A percentile compares a stretch with the other conserved stretches of the same genome.
Conservation (phyloP, 2,113 vertebrate genomes). For the Paraplagusia blochii region DNA sequence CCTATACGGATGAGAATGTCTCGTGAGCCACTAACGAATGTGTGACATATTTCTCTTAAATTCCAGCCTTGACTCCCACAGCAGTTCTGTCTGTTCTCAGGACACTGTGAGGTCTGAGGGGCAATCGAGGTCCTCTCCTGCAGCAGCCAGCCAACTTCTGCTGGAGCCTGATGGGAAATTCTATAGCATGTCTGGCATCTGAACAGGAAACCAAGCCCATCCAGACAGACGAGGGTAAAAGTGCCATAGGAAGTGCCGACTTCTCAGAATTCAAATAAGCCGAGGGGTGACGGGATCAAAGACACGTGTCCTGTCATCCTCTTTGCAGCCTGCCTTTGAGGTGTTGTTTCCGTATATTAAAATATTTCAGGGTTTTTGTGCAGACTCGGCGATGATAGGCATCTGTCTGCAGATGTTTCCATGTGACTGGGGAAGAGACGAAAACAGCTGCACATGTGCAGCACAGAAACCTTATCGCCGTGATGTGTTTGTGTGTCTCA, state of each 20-base stretch:
- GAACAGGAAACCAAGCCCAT: conserved; percentile 58
- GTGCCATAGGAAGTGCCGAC: conserved; percentile 18
- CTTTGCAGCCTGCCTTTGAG: too few species aligned
- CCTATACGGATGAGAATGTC: too few species aligned
- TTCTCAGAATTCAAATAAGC: conserved; percentile 12
- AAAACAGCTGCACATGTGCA: background rate
- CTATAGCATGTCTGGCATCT: conserved; percentile 53
- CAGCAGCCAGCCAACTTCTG: conserved; percentile 26
- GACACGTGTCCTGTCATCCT: background rate
- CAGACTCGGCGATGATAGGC: background rate
- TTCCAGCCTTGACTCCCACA: too few species aligned
- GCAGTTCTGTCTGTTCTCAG: conserved; percentile 12
- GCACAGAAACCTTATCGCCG: conserved; percentile 13
- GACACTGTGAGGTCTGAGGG: conserved; percentile 33
- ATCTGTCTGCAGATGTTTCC: background rate
- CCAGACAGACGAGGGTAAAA: conserved; percentile 24
- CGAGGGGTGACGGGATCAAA: background rate
- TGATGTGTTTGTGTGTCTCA: background rate
- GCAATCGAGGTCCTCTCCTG: conserved; percentile 35
- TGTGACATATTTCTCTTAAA: conserved; percentile 21
- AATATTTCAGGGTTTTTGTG: background rate
- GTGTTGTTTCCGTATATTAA: too few species aligned
- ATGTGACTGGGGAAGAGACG: background rate
- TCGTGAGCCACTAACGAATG: background rate
- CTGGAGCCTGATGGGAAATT: conserved; percentile 45